Percentiles rank a stretch among this genome's conserved stretches.
phyloP scores from a whole-genome alignment of 64 coral and sea anemone genomes.

The Catalaphyllia jardinei region DNA sequence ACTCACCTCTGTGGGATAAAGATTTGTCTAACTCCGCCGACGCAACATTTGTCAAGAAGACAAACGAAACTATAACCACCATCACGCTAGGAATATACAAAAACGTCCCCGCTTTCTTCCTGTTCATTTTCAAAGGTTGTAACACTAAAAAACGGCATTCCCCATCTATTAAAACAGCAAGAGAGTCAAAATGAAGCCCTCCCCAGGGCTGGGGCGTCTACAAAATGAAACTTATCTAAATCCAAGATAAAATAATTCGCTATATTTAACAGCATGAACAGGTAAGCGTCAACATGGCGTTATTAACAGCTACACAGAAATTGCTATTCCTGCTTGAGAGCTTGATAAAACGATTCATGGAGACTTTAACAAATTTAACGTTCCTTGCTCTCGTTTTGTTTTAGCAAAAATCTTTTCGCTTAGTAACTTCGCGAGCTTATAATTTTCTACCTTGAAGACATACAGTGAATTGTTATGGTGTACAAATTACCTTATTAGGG shows the following conservation, averaged over 20 bases:
- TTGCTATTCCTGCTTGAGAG: background rate
- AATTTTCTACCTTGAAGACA: background rate
- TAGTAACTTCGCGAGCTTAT: background rate
- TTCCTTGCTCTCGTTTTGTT: background rate
- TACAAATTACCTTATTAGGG: conserved; percentile 25
- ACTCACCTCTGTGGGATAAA: background rate
- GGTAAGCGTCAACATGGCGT: conserved; percentile 29
- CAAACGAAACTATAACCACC: conserved; percentile 8
- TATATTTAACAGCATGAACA: conserved; percentile 39
- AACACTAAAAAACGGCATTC: conserved; percentile 5
- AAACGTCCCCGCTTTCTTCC: conserved; percentile 39
- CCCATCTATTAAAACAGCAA: conserved; percentile 35
- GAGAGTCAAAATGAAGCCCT: background rate
- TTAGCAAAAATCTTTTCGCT: background rate
- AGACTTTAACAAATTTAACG: background rate
- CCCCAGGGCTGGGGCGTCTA: background rate
- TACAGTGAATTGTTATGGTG: conserved; percentile 16
- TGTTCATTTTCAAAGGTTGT: conserved; percentile 35
- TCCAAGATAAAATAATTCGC: conserved; percentile 32
- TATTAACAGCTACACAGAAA: background rate
- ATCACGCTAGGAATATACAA: conserved; percentile 9
- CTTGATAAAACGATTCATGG: background rate
- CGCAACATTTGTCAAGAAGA: background rate
- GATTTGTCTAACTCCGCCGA: conserved; percentile 10
- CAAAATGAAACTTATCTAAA: conserved; percentile 49